Percentiles rank a stretch among this genome's conserved stretches.
phyloP scores from a whole-genome alignment of 1,140 invertebrate genomes.

The Penaeus japonicus region DNA sequence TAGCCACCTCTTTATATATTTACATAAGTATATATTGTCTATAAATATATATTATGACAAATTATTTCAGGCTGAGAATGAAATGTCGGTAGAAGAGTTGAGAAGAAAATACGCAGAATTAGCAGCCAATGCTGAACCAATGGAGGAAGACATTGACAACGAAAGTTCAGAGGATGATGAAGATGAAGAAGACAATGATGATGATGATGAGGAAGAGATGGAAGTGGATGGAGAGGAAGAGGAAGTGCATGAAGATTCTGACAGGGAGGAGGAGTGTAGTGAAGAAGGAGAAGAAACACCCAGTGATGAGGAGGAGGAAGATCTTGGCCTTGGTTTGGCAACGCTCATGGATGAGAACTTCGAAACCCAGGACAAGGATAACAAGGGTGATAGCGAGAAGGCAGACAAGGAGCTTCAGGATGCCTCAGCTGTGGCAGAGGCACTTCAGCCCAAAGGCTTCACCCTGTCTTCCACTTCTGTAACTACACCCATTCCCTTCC shows the following conservation, averaged over 20 bases:
- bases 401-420: conserved; percentile 75
- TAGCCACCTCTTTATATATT: background rate
- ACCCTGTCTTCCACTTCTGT: conserved; percentile 92
- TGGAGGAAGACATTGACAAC: conserved; percentile 63
- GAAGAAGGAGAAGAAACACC: conserved; percentile 66
- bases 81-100: conserved; percentile 82
- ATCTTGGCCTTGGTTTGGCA: conserved; percentile 71
- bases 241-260: conserved; percentile 65
- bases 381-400: conserved; percentile 59
- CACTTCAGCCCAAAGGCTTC: conserved; percentile 97
- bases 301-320: conserved; percentile 66
- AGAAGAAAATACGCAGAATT: conserved; percentile 74
- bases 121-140: conserved; percentile 61
- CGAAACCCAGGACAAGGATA: background rate
- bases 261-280: conserved; percentile 62
- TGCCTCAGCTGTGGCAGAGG: conserved; percentile 92
- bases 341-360: conserved; percentile 65
- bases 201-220: conserved; percentile 29
- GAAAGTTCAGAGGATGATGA: conserved; percentile 62
- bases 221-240: conserved; percentile 55
- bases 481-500: conserved; percentile 91
- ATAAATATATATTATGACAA: background rate
- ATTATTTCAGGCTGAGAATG: conserved; percentile 72
- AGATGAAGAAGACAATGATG: conserved; percentile 58
- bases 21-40: conserved; percentile 9